A percentile compares a stretch with the other conserved stretches of the same genome.
phyloP scores from a whole-genome alignment of 2,797 vertebrate species.

The Otus scops region DNA sequence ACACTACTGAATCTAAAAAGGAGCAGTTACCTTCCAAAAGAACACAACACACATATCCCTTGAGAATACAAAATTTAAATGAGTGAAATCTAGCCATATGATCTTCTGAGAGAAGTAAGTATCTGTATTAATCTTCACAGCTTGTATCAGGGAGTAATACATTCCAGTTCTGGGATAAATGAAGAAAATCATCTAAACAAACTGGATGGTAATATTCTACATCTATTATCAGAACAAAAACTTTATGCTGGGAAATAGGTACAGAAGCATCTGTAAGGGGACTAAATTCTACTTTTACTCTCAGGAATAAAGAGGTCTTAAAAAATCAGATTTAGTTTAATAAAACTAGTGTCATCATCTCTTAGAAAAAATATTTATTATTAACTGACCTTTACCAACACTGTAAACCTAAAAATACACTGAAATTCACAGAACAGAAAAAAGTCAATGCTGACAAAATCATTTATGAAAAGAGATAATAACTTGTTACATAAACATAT shows the following conservation, averaged over 20 bases:
- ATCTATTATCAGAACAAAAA: background rate
- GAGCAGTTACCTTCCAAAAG: background rate
- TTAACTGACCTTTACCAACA: background rate
- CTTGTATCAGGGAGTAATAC: background rate
- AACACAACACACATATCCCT: background rate
- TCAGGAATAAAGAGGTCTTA: background rate
- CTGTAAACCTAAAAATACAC: background rate
- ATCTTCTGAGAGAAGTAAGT: background rate
- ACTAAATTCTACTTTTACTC: background rate
- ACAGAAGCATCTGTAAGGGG: background rate
- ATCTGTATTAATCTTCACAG: background rate
- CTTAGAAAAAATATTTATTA: background rate
- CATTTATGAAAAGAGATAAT: background rate
- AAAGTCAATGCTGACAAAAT: background rate
- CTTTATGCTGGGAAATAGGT: background rate
- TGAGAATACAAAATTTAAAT: background rate
- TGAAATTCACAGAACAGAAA: background rate
- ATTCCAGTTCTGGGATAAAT: background rate
- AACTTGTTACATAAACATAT: background rate
- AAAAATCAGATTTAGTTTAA: background rate
- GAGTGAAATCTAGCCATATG: background rate
- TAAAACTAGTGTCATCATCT: background rate
- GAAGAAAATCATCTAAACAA: background rate
- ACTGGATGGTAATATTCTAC: background rate
- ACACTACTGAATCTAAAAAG: background rate